These are phyloP conservation scores for Cathartes aura DNA, from an alignment of 2,113 vertebrate genomes.

Conservation along the genomic window DNA sequence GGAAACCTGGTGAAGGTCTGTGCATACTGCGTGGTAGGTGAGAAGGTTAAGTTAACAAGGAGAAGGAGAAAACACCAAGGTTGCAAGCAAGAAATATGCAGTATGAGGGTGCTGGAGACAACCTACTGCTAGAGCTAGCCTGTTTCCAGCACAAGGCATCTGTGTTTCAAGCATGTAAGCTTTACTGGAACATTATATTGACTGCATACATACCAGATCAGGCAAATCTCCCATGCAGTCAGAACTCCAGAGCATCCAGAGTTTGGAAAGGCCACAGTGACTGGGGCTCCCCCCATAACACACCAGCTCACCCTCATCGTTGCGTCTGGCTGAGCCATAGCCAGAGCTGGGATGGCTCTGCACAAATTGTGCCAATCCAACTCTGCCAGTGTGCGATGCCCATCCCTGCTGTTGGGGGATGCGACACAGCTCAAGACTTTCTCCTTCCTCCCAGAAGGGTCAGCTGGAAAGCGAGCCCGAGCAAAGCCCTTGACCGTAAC, in stretches of 20 bases:
- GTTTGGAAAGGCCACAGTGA: background rate
- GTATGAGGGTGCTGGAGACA: background rate
- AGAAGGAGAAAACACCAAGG: background rate
- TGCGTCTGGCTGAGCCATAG: background rate
- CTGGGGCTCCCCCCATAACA: background rate
- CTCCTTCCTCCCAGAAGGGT: background rate
- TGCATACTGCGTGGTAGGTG: background rate
- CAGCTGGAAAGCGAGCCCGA: background rate
- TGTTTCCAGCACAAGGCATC: background rate
- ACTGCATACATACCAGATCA: background rate
- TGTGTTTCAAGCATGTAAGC: background rate
- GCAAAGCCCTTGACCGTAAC: background rate
- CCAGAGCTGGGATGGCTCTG: background rate
- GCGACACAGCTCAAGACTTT: background rate
- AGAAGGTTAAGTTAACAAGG: background rate
- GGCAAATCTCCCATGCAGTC: background rate
- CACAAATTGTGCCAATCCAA: accelerated
- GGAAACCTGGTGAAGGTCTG: background rate
- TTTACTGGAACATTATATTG: background rate
- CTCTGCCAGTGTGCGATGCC: accelerated
- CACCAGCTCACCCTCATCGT: background rate
- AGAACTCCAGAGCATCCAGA: background rate
- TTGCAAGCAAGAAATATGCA: background rate
- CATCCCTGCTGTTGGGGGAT: background rate
- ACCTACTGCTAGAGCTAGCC: background rate